These are phyloP conservation scores for Anarsia innoxiella DNA, from an alignment of 2,888 invertebrate species.

Conservation along the genomic window DNA sequence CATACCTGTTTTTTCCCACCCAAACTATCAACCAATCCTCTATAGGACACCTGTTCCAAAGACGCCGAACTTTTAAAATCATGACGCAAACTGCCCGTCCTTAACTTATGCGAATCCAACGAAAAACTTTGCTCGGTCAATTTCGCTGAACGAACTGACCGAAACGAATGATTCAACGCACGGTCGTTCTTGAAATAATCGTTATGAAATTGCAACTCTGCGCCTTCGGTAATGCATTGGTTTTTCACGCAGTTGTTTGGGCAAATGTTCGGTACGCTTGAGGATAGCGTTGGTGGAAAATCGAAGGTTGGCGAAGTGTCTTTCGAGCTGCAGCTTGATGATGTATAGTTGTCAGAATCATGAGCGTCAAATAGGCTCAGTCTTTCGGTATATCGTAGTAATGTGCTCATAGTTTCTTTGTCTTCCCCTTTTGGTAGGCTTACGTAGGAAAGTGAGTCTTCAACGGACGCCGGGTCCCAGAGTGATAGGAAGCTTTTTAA, in stretches of 20 bases:
- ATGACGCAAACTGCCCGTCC: slow-evolving; percentile 11
- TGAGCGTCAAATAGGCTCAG: slow-evolving; percentile 81
- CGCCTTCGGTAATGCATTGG: slow-evolving; percentile 30
- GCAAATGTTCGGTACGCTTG: slow-evolving; percentile 48
- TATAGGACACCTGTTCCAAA: slow-evolving; percentile 51
- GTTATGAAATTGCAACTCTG: slow-evolving; percentile 45
- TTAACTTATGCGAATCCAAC: slow-evolving; percentile 30
- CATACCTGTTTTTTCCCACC: slow-evolving; percentile 44
- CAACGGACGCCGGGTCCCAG: slow-evolving; percentile 90
- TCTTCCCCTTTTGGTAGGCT: slow-evolving; percentile 79
- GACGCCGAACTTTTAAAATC: slow-evolving; percentile 50
- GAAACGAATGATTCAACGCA: slow-evolving; percentile 42
- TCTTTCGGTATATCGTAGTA: slow-evolving; percentile 86
- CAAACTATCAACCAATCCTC: slow-evolving; percentile 42
- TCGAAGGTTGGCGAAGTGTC: slow-evolving; percentile 78
- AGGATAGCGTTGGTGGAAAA: slow-evolving; percentile 39
- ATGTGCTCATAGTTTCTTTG: slow-evolving; percentile 77
- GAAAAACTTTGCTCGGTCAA: slow-evolving; percentile 37
- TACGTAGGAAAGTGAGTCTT: slow-evolving; percentile 88
- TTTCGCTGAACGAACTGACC: slow-evolving; percentile 42
- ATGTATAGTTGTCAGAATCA: slow-evolving; percentile 78
- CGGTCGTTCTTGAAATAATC: slow-evolving; percentile 55
- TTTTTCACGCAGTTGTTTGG: slow-evolving; percentile 29
- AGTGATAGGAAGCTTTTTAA: slow-evolving; percentile 85
- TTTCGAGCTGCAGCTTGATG: slow-evolving; percentile 73